Evolutionary conservation across 2,797 vertebrate genomes (phyloP).

Genomic region (Apogon hyalosoma): DNA sequence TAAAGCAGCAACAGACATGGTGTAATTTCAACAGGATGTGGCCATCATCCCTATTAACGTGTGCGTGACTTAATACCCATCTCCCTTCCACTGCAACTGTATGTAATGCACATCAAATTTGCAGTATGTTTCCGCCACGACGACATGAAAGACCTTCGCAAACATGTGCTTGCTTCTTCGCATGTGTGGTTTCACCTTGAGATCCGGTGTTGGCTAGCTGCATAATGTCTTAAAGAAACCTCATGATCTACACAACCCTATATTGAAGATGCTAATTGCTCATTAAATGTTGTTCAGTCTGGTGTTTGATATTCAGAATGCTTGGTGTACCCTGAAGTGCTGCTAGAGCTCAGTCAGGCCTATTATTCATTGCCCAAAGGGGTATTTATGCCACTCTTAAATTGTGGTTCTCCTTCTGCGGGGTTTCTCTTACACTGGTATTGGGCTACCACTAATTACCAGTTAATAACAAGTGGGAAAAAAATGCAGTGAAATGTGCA

Average conservation of each 20-base stretch:
- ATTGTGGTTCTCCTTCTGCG: slow-evolving; percentile 68
- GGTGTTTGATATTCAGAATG: slow-evolving; percentile 74
- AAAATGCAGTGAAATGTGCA: slow-evolving; percentile 70
- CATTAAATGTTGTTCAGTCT: slow-evolving; percentile 69
- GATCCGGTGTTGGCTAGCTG: slow-evolving; percentile 55
- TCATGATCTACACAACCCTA: slow-evolving; percentile 51
- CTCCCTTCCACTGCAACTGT: slow-evolving; percentile 60
- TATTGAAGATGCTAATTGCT: slow-evolving; percentile 70
- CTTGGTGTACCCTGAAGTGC: slow-evolving; percentile 62
- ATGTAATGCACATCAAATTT: slow-evolving; percentile 66
- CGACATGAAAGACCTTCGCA: slow-evolving; percentile 66
- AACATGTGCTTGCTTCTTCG: slow-evolving; percentile 45
- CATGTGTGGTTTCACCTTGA: slow-evolving; percentile 72
- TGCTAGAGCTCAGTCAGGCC: slow-evolving; percentile 68
- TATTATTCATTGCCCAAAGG: slow-evolving; percentile 73
- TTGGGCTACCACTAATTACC: slow-evolving; percentile 84
- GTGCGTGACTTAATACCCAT: slow-evolving; percentile 75
- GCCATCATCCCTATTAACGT: slow-evolving; percentile 71
- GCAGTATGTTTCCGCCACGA: slow-evolving; percentile 58
- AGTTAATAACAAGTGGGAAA: slow-evolving; percentile 74
- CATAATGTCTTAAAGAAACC: slow-evolving; percentile 56
- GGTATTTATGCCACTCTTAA: slow-evolving; percentile 75
- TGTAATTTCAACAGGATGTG: slow-evolving; percentile 81
- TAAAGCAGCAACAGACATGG: slow-evolving; percentile 74
- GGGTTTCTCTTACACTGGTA: slow-evolving; percentile 80